Evolutionary conservation across 2,113 vertebrate genomes (phyloP).

Genomic region (Tragulus kanchil): DNA sequence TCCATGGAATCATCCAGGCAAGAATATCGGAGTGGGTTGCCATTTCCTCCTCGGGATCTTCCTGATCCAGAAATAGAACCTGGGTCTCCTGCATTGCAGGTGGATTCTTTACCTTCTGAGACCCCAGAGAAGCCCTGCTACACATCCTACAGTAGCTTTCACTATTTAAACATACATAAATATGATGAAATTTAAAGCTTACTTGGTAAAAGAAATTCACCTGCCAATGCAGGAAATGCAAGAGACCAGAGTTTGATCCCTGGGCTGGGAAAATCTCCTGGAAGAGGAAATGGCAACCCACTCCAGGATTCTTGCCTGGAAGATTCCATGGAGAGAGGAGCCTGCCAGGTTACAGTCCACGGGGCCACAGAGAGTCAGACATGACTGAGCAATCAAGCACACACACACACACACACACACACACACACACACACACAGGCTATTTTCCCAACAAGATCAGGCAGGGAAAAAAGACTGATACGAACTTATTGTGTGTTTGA

Average conservation of each 20-base stretch:
- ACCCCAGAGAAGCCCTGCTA: not conserved
- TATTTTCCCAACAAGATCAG: constrained; percentile 33
- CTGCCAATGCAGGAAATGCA: not conserved
- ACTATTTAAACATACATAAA: not conserved
- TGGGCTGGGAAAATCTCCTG: not conserved
- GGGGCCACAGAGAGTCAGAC: not conserved
- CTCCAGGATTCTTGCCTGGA: not conserved
- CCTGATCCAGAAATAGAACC: too few relatives aligned
- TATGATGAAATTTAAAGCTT: not conserved
- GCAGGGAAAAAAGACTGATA: not conserved
- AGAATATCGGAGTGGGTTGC: too few relatives aligned
- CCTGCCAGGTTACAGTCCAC: not conserved
- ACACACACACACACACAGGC: not conserved
- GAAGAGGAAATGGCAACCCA: not conserved
- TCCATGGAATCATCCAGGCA: too few relatives aligned
- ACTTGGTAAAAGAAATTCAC: too few relatives aligned
- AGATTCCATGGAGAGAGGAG: not conserved
- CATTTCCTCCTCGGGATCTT: too few relatives aligned
- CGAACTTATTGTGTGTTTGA: not conserved
- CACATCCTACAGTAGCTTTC: not conserved
- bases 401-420: not conserved
- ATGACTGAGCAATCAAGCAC: not conserved
- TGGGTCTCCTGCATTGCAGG: too few relatives aligned
- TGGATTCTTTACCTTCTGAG: too few relatives aligned
- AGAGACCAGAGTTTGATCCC: not conserved